Percentiles rank a stretch among this genome's conserved stretches.
Evolutionary conservation across 2,888 invertebrate genomes (phyloP).

Genomic region (Plusia festucae): DNA sequence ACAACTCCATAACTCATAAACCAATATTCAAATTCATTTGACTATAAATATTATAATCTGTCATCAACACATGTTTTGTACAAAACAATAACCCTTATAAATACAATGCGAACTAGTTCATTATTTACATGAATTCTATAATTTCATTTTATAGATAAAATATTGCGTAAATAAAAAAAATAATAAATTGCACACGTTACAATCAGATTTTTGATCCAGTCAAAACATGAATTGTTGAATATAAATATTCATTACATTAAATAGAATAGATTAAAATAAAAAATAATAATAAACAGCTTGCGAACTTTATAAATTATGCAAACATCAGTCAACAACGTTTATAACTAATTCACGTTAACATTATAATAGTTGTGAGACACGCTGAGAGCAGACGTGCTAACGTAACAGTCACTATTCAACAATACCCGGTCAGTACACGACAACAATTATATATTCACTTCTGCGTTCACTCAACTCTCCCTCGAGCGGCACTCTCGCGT

Average conservation of each 20-base stretch:
- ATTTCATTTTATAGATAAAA: conserved; percentile 62
- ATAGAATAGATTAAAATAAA: conserved; percentile 70
- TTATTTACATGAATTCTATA: conserved; percentile 72
- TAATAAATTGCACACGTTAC: conserved; percentile 81
- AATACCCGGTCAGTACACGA: conserved; percentile 43
- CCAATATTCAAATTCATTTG: conserved; percentile 60
- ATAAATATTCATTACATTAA: conserved; percentile 65
- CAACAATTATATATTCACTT: conserved; percentile 53
- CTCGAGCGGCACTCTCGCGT: neutral
- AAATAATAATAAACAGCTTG: conserved; percentile 74
- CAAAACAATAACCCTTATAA: conserved; percentile 75
- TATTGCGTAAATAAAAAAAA: conserved; percentile 67
- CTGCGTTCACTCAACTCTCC: conserved; percentile 14
- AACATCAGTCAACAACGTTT: conserved; percentile 76
- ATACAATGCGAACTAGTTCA: conserved; percentile 68
- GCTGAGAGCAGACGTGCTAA: conserved; percentile 28
- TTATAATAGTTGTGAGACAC: conserved; percentile 35
- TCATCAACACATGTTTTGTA: conserved; percentile 72
- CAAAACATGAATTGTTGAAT: conserved; percentile 75
- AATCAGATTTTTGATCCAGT: conserved; percentile 88
- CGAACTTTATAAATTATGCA: conserved; percentile 81
- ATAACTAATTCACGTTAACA: conserved; percentile 53
- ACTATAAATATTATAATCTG: conserved; percentile 60
- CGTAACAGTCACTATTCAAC: conserved; percentile 29
- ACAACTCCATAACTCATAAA: conserved; percentile 49